Conservation (phyloP, 1,140 invertebrate genomes). For the Ctenoplectra terminalis region DNA sequence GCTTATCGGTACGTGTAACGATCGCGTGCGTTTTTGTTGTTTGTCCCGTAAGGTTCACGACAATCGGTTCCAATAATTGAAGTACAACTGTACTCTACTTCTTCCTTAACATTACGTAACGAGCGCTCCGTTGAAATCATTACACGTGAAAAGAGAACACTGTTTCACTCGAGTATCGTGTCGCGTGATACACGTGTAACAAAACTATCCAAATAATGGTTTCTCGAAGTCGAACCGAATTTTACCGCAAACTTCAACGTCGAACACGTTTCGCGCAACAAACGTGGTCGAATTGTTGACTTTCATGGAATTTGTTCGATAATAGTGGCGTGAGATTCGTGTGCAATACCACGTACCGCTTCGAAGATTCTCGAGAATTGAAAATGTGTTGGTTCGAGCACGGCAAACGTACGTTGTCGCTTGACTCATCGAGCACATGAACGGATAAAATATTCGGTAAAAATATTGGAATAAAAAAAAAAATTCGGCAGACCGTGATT, state of each 20-base stretch:
- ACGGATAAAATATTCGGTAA: constrained; percentile 43
- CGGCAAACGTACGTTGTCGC: constrained; percentile 11
- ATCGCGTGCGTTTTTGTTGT: background rate
- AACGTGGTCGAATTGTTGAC: background rate
- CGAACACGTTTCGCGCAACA: background rate
- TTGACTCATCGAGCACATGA: constrained; percentile 20
- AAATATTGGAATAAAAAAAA: constrained; percentile 12
- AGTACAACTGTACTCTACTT: no score
- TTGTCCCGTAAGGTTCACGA: background rate
- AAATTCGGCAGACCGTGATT: constrained; percentile 38
- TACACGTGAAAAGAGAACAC: background rate
- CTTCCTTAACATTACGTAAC: background rate
- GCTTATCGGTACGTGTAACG: constrained; percentile 1
- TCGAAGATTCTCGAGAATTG: constrained; percentile 36
- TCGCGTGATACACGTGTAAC: background rate
- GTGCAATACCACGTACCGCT: constrained; percentile 12
- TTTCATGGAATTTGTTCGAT: constrained; percentile 30
- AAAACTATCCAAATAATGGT: no score
- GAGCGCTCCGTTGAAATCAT: background rate
- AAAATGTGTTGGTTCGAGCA: constrained; percentile 8
- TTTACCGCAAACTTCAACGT: background rate
- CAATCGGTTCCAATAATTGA: no score
- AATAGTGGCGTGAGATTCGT: constrained; percentile 21
- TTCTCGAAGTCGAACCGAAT: background rate
- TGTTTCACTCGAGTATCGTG: background rate